Evolutionary conservation across 2,113 vertebrate species (phyloP).

Genomic region (Tauraco erythrolophus): DNA sequence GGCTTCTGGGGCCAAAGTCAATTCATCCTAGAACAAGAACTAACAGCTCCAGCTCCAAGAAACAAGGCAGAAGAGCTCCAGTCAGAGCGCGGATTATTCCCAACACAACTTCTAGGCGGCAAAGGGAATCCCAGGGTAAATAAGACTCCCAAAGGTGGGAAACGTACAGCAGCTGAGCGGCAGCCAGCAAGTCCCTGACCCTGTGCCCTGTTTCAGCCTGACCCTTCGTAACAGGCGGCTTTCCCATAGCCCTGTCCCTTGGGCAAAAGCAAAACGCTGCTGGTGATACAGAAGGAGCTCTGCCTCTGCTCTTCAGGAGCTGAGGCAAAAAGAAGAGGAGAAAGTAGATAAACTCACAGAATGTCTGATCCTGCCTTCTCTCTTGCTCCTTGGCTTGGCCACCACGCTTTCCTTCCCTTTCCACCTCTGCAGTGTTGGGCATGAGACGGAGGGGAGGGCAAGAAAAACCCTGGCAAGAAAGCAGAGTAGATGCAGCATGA

Average conservation of each 20-base stretch:
- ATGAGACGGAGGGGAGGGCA: background rate
- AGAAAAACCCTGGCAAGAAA: background rate
- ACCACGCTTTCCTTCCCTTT: background rate
- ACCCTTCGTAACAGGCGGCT: background rate
- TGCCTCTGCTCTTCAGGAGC: background rate
- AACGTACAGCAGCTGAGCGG: accelerated
- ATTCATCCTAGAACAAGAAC: background rate
- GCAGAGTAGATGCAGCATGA: background rate
- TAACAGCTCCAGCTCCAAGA: background rate
- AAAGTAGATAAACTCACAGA: background rate
- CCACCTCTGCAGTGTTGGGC: background rate
- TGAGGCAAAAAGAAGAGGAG: background rate
- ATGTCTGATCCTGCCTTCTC: background rate
- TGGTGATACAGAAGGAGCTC: background rate
- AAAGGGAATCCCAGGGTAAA: background rate
- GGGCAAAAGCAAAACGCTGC: background rate
- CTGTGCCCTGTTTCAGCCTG: background rate
- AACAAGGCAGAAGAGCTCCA: background rate
- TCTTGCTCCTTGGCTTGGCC: background rate
- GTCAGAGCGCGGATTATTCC: background rate
- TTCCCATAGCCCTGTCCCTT: background rate
- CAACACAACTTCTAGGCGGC: background rate
- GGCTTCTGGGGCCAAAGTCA: background rate
- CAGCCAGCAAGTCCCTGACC: background rate
- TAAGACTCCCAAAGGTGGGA: background rate